Evolutionary conservation across 2,113 vertebrate species (phyloP).

Genomic region (Pleuronectes platessa): DNA sequence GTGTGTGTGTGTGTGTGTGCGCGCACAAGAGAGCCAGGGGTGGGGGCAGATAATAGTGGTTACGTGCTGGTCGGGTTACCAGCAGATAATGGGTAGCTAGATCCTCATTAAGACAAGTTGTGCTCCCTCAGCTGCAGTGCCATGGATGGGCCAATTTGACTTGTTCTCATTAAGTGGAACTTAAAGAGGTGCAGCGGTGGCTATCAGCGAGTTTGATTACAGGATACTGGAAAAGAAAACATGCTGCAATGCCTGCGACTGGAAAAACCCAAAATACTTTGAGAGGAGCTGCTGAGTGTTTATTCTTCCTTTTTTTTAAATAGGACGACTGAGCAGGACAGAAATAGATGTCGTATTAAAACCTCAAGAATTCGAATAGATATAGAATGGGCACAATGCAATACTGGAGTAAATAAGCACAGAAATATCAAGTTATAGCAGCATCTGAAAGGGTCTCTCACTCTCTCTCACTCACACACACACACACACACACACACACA

Average conservation of each 20-base stretch:
- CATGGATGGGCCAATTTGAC: conserved; percentile 73
- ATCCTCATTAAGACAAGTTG: conserved; percentile 80
- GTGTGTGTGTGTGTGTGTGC: conserved; percentile 60
- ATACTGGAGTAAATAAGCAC: conserved; percentile 12
- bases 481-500: not conserved
- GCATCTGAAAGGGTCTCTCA: not conserved
- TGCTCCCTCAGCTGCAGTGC: conserved; percentile 63
- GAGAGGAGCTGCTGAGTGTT: conserved; percentile 27
- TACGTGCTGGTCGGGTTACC: conserved; percentile 73
- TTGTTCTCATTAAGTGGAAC: conserved; percentile 77
- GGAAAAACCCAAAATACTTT: conserved; percentile 27
- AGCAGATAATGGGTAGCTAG: conserved; percentile 73
- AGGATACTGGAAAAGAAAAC: conserved; percentile 54
- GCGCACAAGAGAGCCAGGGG: conserved; percentile 34
- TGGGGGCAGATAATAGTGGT: conserved; percentile 57
- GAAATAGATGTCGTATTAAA: conserved; percentile 47
- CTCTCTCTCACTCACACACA: too few relatives aligned
- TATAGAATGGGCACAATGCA: conserved; percentile 14
- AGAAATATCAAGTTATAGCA: not conserved
- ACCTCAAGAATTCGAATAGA: conserved; percentile 34
- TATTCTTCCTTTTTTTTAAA: not conserved
- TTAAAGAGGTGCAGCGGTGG: conserved; percentile 68
- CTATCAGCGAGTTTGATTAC: conserved; percentile 74
- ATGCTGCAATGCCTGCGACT: conserved; percentile 9
- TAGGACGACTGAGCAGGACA: conserved; percentile 33